Base-by-base conservation (phyloP, 1,140 invertebrate genomes). In the Drosophila nikananu region DNA sequence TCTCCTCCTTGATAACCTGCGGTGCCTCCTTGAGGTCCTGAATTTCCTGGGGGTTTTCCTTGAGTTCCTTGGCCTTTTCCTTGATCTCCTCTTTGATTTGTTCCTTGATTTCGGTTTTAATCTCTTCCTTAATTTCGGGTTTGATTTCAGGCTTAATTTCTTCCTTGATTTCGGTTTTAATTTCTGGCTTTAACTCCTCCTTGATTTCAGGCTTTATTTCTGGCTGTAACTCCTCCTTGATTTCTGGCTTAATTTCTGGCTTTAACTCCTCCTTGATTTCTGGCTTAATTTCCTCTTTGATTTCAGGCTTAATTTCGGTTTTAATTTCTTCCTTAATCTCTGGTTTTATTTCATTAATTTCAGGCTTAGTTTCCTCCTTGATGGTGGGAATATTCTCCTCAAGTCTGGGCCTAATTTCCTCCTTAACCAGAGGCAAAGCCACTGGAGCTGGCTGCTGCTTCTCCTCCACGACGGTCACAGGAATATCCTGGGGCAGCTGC, bases 401-500 rank as follows among this genome's bases (percentile, higher is more conserved):
- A 4, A 27, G 27, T 19, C 44, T n/a, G 0, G 25, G 19, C 7
- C 52, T 51, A 8, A 57, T 17, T 15, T 74, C 75, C 51, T 46
- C 51, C 21, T 79, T 66, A 1, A 77, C 37, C 44, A 82, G 21
- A 2, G 83, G 49, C 37, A 87, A 37, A 0, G 83, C 80, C 46
- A 67, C 57, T 12, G 80, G 80, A n/a, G 64, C 57, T 21, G 80
- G 77, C 27, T 68, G 49, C 25, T 61, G 15, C 46, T 87, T 64
- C 48, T 80, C 80, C 39, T 76, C 64, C 1, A 90, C 7, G 9
- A 89, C 78, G 41, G 75, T 39, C 17, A 89, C 86, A 15, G 86
- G 86, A 48, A 89, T 86, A 13, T 89, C 75, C 49, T 68, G 61
- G 17, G 78, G 54, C 48, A 58, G 21, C 52, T 68, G 71, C 59